These are phyloP conservation scores for Tholera decimalis DNA, from an alignment of 2,888 invertebrate species.

Conservation along the genomic window DNA sequence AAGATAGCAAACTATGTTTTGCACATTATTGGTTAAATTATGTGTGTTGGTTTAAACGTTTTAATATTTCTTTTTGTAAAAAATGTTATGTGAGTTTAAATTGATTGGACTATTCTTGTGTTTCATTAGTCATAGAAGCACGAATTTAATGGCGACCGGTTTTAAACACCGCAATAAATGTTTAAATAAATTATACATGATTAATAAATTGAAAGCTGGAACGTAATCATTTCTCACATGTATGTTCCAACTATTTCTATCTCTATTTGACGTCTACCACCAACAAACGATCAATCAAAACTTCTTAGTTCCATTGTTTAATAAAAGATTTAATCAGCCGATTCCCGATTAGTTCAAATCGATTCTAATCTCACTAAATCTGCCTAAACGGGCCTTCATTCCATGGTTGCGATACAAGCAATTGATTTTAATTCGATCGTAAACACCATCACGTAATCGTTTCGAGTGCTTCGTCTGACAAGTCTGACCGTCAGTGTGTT, in stretches of 20 bases:
- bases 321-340: slow-evolving; percentile 47
- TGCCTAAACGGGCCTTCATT: slow-evolving; percentile 69
- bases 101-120: neutral
- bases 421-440: slow-evolving; percentile 88
- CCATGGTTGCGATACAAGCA: slow-evolving; percentile 74
- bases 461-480: slow-evolving; percentile 74
- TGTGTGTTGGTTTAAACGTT: neutral
- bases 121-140: neutral
- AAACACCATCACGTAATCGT: slow-evolving; percentile 85
- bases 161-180: neutral
- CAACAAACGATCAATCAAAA: slow-evolving; percentile 17
- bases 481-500: slow-evolving; percentile 58
- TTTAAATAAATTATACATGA: neutral
- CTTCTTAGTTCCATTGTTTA: slow-evolving; percentile 39
- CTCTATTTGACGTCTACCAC: neutral
- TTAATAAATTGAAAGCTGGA: neutral
- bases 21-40: slow-evolving; percentile 8
- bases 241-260: neutral
- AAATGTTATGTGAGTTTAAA: neutral
- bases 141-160: neutral
- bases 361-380: slow-evolving; percentile 73
- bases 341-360: slow-evolving; percentile 67
- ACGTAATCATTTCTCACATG: neutral
- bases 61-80: neutral
- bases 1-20: slow-evolving; percentile 33